These are phyloP conservation scores for Donacobius atricapilla DNA, from an alignment of 2,113 vertebrate species.

Conservation along the genomic window DNA sequence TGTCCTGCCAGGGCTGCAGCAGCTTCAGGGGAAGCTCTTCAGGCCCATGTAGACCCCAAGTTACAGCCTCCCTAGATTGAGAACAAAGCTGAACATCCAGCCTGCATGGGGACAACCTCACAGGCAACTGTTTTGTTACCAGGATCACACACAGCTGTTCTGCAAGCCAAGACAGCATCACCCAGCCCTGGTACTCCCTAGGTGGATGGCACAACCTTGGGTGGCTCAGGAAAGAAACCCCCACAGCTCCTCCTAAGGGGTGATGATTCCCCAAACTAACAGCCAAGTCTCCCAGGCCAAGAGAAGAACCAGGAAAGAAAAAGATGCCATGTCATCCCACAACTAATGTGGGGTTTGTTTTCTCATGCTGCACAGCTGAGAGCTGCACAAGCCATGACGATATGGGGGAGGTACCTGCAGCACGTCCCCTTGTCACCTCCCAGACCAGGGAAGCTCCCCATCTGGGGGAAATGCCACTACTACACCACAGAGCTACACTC, in stretches of 20 bases:
- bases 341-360: fast-evolving
- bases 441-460: fast-evolving
- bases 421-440: neutral
- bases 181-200: too few species aligned
- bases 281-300: neutral
- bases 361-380: neutral
- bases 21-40: neutral
- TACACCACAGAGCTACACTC: fast-evolving
- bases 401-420: fast-evolving
- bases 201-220: fast-evolving
- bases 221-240: neutral
- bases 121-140: fast-evolving
- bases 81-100: neutral
- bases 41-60: fast-evolving
- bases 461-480: fast-evolving
- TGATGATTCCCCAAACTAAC: neutral
- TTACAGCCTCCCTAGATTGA: neutral
- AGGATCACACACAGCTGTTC: neutral
- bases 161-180: too few species aligned
- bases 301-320: neutral
- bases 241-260: neutral
- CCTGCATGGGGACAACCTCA: fast-evolving
- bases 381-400: neutral
- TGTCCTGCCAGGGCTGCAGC: neutral
- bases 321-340: fast-evolving